These are phyloP conservation scores for Drosophila obscura DNA, from an alignment of 1,140 invertebrate species.

Conservation along the genomic window DNA sequence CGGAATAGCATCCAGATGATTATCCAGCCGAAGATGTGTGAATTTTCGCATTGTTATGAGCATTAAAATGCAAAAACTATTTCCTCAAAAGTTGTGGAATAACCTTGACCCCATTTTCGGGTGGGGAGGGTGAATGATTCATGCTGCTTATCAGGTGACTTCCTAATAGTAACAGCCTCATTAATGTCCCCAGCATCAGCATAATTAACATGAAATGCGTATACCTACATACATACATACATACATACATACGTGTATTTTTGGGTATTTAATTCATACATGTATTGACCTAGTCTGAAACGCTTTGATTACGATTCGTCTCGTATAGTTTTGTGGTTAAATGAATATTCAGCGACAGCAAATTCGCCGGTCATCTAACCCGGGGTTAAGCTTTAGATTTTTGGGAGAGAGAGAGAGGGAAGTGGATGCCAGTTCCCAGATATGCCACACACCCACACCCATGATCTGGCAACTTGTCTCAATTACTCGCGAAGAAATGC, in stretches of 20 bases:
- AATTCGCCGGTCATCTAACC: conserved; percentile 32
- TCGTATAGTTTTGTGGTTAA: not conserved
- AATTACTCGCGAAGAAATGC: conserved; percentile 35
- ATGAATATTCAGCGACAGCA: conserved; percentile 32
- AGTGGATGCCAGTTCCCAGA: not conserved
- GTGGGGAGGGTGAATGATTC: conserved; percentile 14
- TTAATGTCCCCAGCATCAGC: conserved; percentile 31
- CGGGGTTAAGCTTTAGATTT: not conserved
- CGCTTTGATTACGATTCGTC: conserved; percentile 26
- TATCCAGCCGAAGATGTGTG: conserved; percentile 30
- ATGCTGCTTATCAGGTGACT: conserved; percentile 42
- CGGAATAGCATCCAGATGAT: conserved; percentile 16
- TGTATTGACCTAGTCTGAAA: conserved; percentile 45
- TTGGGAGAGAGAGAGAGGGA: conserved; percentile 5
- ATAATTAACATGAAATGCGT: conserved; percentile 32
- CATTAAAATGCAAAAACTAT: conserved; percentile 10
- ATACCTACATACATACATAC: not conserved
- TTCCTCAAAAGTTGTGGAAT: conserved; percentile 13
- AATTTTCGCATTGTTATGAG: conserved; percentile 12
- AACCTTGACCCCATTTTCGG: conserved; percentile 36
- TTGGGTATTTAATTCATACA: conserved; percentile 26
- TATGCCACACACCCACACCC: not conserved
- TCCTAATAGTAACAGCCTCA: conserved; percentile 42
- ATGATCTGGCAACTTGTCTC: conserved; percentile 44
- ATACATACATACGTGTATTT: not conserved